Percentiles rank a stretch among this genome's conserved stretches.
Evolutionary conservation across 2,888 invertebrate genomes (phyloP).

Genomic region (Mellilla xanthometata): DNA sequence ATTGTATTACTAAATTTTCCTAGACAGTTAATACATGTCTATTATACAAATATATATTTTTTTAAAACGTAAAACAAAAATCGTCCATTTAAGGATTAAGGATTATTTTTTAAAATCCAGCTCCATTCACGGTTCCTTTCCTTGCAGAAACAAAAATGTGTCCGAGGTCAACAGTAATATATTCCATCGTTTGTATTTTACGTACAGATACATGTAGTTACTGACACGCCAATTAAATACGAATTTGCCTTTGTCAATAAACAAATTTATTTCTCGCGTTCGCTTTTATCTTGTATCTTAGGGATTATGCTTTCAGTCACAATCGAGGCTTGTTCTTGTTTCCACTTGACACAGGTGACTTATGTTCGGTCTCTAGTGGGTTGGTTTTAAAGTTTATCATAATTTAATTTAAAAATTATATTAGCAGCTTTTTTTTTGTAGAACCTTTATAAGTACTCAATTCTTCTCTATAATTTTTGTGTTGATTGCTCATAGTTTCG

Average conservation of each 20-base stretch:
- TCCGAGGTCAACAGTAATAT: conserved; percentile 36
- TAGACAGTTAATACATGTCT: too few relatives aligned
- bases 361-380: too few relatives aligned
- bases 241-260: conserved; percentile 59
- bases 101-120: conserved; percentile 19
- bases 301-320: conserved; percentile 69
- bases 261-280: conserved; percentile 68
- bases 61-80: too few relatives aligned
- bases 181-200: conserved; percentile 27
- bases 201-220: conserved; percentile 32
- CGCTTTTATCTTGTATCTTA: conserved; percentile 70
- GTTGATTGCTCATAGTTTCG: too few relatives aligned
- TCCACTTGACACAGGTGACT: conserved; percentile 54
- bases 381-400: too few relatives aligned
- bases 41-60: too few relatives aligned
- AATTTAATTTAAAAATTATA: too few relatives aligned
- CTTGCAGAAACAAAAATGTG: conserved; percentile 29
- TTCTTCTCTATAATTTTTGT: too few relatives aligned
- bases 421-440: too few relatives aligned
- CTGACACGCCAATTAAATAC: conserved; percentile 70
- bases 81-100: too few relatives aligned
- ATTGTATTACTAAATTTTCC: too few relatives aligned
- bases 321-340: conserved; percentile 61
- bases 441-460: too few relatives aligned
- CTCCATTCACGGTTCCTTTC: conserved; percentile 9